Evolutionary conservation across 2,797 vertebrate species (phyloP), one percentile per base, ranked within the genome.

Genomic region (Eremophila alpestris): DNA sequence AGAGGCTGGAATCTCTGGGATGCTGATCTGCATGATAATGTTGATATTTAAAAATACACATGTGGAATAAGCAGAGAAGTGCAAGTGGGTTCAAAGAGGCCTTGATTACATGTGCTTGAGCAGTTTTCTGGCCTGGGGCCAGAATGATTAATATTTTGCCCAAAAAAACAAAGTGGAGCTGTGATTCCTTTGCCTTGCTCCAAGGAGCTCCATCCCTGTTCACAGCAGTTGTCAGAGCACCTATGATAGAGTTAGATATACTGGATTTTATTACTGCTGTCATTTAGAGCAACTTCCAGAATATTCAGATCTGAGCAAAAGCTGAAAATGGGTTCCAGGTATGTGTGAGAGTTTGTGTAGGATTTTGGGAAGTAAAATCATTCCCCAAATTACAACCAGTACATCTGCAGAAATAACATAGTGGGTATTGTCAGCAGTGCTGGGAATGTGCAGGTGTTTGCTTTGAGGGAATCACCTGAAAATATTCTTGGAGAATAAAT

Each of bases 81-180:
- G 49, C 75, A 43, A 19, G 51, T 51, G 63, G 30, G 34, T 75
- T 94, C 90, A 68, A 26, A 84, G 87, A 82, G 63, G 68, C 41
- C 84, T 88, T 20, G 54, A 49, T 69, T 46, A 62, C 78, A 73
- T 1, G 43, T 86, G 84, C 60, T 62, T 8, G 45, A 89, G 73
- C 67, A 49, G 43, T 49, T 85, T 51, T 58, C 68, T 94, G 94
- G 75, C 86, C 64, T 26, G 10, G 21, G 68, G 85, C 83, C 79
- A 85, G 79, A 54, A 56, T 73, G 23, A 64, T 93, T 75, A 54
- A 84, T 76, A 63, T 89, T 93, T 93, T 94, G 64, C 40, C 67
- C 64, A 76, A 58, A 85, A 65, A 79, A 91, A 65, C 46, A 12
- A 32, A 62, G 41, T 76, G 26, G 21, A 85, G 40, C 64, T 51